A percentile compares a stretch with the other conserved stretches of the same genome.
Evolutionary conservation across 2,113 vertebrate genomes (phyloP).

Genomic region (human (Homo sapiens)): GRCh38 chr15:37138501-37139000

Average conservation of each 20-base stretch:
- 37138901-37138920: neutral
- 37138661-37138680: neutral
- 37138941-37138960: neutral
- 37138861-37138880: neutral
- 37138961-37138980: neutral
- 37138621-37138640: too few species aligned
- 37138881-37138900: neutral
- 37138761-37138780: neutral
- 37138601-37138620: too few species aligned
- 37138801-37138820: neutral
- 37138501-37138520: too few species aligned
- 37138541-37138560: too few species aligned
- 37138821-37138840: neutral
- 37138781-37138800: neutral
- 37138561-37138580: too few species aligned
- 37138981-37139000: neutral
- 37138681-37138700: neutral
- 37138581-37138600: too few species aligned
- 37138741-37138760: neutral
- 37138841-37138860: neutral
- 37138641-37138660: too few species aligned
- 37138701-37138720: neutral
- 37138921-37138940: neutral
- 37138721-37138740: neutral
- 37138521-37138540: too few species aligned